Evolutionary conservation across 2,888 invertebrate genomes (phyloP).

Genomic region (Torymus texanus): DNA sequence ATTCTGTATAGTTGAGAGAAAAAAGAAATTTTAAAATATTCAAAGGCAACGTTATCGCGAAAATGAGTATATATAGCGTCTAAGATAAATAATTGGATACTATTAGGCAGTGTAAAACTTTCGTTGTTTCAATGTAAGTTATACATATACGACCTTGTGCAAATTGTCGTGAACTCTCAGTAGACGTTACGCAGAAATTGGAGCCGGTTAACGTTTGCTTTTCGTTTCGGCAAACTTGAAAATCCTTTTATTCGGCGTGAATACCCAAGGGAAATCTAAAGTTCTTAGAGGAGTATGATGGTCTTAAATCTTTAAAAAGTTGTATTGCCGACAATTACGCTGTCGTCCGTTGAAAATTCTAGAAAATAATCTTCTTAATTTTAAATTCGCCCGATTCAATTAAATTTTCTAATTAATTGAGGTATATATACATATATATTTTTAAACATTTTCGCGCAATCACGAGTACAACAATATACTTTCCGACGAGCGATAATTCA

Average conservation of each 20-base stretch:
- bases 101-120: constrained; percentile 43
- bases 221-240: neutral
- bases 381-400: too few relatives aligned
- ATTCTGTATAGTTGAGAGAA: neutral
- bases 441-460: too few relatives aligned
- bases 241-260: constrained; percentile 3
- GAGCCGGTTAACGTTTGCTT: neutral
- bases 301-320: neutral
- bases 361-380: too few relatives aligned
- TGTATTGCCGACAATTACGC: neutral
- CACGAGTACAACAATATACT: too few relatives aligned
- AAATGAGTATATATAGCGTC: neutral
- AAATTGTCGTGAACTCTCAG: constrained; percentile 21
- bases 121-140: constrained; percentile 3
- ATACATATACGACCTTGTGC: neutral
- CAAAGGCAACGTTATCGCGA: constrained; percentile 8
- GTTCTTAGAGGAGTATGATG: neutral
- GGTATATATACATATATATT: too few relatives aligned
- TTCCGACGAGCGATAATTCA: too few relatives aligned
- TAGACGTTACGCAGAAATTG: constrained; percentile 16
- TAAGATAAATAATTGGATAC: constrained; percentile 44
- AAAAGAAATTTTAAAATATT: constrained; percentile 2
- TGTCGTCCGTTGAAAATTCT: too few relatives aligned
- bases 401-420: too few relatives aligned
- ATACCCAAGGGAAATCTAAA: constrained; percentile 19